Conservation (phyloP, 2,888 invertebrate genomes). For the Polydrusus pterygomalis region DNA sequence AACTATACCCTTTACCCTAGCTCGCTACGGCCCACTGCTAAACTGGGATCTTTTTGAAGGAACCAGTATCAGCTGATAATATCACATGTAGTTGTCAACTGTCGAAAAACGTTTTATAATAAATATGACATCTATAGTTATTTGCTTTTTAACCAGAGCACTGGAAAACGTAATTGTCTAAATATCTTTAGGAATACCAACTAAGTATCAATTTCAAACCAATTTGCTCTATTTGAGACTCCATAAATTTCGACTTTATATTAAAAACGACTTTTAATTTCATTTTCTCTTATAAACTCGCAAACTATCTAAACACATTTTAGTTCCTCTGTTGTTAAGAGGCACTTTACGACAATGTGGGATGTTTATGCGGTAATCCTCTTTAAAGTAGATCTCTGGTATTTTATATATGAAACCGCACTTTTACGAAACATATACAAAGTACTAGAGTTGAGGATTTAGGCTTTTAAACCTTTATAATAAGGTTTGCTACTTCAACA, state of each 20-base stretch:
- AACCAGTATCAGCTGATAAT: no score
- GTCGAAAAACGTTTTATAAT: no score
- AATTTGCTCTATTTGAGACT: no score
- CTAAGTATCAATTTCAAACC: no score
- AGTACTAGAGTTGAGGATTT: conserved; percentile 45
- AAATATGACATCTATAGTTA: no score
- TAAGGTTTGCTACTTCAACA: conserved; percentile 43
- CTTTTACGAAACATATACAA: conserved; percentile 45
- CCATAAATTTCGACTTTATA: neutral
- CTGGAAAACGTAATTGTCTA: no score
- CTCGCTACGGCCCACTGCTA: no score
- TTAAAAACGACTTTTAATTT: neutral
- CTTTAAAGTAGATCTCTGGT: conserved; percentile 22
- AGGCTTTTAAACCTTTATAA: conserved; percentile 44
- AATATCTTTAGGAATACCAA: no score
- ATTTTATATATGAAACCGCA: conserved; percentile 39
- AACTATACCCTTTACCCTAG: no score
- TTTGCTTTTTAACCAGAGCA: no score
- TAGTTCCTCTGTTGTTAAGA: neutral
- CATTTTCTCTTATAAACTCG: neutral
- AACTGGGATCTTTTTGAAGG: no score
- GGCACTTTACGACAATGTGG: conserved; percentile 24
- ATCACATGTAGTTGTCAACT: no score
- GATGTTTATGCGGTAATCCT: conserved; percentile 29
- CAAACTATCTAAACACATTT: conserved; percentile 2